Base-by-base conservation (phyloP, 64 coral and sea anemone genomes). In the Cladopsammia gracilis region DNA sequence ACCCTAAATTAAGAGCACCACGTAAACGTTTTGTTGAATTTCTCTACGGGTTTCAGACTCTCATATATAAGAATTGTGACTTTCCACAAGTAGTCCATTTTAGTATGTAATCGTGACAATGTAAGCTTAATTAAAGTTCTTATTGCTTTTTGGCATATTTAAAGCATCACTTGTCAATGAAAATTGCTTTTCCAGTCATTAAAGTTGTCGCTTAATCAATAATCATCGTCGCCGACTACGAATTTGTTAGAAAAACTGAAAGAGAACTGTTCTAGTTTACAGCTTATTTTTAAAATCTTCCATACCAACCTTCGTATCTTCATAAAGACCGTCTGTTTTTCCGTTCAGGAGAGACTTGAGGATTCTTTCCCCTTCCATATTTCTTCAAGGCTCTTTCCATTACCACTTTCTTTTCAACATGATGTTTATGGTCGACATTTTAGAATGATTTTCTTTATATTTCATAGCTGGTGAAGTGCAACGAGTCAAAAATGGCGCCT, bases 291-390 rank as follows among this genome's bases (percentile, higher is more conserved):
- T 10, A 45, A 34, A 14, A 74, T 45, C 43, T 74, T 45, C 34
- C 34, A 18, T 13, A 76, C 48, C 48, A 76, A 91, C 89, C 89
- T 91, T 91, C 4, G 89, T 91, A 58, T 83, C 89, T 16, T 91
- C 89, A 24, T 82, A 75, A 74, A 91, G 89, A 81, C 68, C 89
- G n/a, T 79, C 67, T 47, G 58, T 59, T 74, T 83, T 70, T 58
- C 79, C 70, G 20, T 91, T 91, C 10, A 90, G 64, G 48, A 90
- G 76, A 16, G 77, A 64, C 19, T 90, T 90, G 20, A 90, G 64
- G 65, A 90, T 90, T 81, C 89, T 90, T 81, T 90, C 89, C 13
- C 76, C 89, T 48, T 90, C 76, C 89, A 90, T 90, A 45, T 24
- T 81, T 22, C 74, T 10, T n/a, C 20, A 18, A 81, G 3, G 23